phyloP scores from a whole-genome alignment of 2,797 vertebrate species.

The Phylloscopus collybita region DNA sequence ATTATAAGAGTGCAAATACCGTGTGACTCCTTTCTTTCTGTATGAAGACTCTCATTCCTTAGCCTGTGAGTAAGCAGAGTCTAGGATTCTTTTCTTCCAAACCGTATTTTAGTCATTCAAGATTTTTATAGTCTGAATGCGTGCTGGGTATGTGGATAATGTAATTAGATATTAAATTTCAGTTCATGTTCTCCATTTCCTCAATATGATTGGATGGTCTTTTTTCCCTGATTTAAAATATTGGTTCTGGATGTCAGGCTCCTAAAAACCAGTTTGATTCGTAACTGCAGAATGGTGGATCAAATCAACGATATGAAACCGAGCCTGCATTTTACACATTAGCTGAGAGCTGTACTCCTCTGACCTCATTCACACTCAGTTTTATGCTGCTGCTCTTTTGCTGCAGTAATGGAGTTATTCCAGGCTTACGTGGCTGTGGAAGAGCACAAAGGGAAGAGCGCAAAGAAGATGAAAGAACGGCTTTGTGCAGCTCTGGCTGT shows the following conservation, averaged over 20 bases:
- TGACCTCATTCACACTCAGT: background rate
- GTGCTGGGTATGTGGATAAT: background rate
- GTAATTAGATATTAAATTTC: conserved; percentile 7
- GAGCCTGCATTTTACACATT: conserved; percentile 17
- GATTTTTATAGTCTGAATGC: background rate
- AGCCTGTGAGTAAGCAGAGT: background rate
- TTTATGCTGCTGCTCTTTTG: background rate
- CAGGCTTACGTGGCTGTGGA: background rate
- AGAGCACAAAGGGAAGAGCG: background rate
- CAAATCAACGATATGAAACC: conserved; percentile 23
- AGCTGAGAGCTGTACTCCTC: background rate
- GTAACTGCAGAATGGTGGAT: background rate
- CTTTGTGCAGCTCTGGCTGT: background rate
- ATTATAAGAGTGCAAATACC: background rate
- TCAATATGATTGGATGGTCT: conserved; percentile 34
- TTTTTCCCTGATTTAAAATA: conserved; percentile 61
- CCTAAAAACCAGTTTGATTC: background rate
- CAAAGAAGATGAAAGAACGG: background rate
- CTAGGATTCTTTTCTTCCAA: background rate
- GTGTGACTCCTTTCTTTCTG: background rate
- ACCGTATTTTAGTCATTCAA: background rate
- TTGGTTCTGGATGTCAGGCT: conserved; percentile 19
- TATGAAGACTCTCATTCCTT: background rate
- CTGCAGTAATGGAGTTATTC: background rate
- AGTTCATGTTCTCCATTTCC: conserved; percentile 20